phyloP scores from a whole-genome alignment of 2,888 invertebrate species.

The Notocelia uddmanniana region DNA sequence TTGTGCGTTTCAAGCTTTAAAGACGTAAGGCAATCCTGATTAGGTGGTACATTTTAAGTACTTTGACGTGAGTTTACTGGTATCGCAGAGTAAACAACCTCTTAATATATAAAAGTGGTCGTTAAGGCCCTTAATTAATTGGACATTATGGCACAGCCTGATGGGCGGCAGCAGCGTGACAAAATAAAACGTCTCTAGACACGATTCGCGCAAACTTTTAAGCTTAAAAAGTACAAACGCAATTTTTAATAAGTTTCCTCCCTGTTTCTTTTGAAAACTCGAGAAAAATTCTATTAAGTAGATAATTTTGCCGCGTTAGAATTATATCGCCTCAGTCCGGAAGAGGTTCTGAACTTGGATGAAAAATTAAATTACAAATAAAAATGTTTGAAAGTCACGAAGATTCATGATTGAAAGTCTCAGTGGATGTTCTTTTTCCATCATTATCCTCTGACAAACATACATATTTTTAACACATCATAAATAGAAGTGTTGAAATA shows the following conservation, averaged over 20 bases:
- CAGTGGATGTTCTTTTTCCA: neutral
- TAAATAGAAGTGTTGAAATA: too few species aligned
- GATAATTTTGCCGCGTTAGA: constrained; percentile 33
- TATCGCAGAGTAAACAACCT: too few species aligned
- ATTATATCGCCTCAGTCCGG: constrained; percentile 10
- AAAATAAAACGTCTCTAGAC: constrained; percentile 19
- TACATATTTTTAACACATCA: neutral
- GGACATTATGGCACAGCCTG: constrained; percentile 3
- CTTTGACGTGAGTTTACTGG: too few species aligned
- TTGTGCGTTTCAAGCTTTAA: too few species aligned
- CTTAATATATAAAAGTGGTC: neutral
- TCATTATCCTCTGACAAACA: too few species aligned
- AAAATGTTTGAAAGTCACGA: constrained; percentile 3
- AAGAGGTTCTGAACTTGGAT: constrained; percentile 1
- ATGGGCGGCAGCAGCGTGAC: constrained; percentile 1
- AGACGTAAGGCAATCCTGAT: too few species aligned
- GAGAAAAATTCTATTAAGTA: constrained; percentile 44
- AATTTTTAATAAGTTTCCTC: constrained; percentile 36
- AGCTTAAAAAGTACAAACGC: constrained; percentile 21
- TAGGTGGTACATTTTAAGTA: too few species aligned
- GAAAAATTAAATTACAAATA: constrained; percentile 17
- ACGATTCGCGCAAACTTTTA: constrained; percentile 15
- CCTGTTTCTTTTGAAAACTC: constrained; percentile 32
- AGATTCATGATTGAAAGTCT: neutral
- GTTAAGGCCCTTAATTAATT: constrained; percentile 15